Evolutionary conservation across 2,113 vertebrate species (phyloP).

Genomic region (Chunga burmeisteri): DNA sequence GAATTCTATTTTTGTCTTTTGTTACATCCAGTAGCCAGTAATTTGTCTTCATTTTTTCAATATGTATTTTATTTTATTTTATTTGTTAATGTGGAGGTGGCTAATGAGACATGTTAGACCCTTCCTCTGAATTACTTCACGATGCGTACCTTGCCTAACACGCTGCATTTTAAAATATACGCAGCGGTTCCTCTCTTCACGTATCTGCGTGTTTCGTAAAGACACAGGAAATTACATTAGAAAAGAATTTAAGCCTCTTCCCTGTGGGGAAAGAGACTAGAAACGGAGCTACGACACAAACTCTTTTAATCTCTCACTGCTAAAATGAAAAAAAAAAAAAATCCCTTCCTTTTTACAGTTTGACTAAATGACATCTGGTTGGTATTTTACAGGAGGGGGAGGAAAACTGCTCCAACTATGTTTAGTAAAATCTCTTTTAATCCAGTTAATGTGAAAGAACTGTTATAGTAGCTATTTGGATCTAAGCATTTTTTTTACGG

Average conservation of each 20-base stretch:
- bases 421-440: slow-evolving; percentile 44
- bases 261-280: slow-evolving; percentile 7
- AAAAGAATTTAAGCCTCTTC: slow-evolving; percentile 46
- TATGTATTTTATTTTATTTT: background rate
- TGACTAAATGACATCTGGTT: slow-evolving; percentile 4
- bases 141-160: background rate
- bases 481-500: slow-evolving; percentile 2
- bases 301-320: slow-evolving; percentile 43
- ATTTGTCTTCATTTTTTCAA: background rate
- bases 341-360: slow-evolving; percentile 34
- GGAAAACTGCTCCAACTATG: background rate
- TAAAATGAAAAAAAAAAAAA: slow-evolving; percentile 44
- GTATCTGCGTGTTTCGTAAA: background rate
- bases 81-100: background rate
- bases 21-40: background rate
- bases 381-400: background rate
- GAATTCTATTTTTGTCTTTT: background rate
- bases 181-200: background rate
- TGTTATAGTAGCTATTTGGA: background rate
- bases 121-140: background rate
- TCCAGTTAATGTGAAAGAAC: slow-evolving; percentile 14
- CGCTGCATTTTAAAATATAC: background rate
- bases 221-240: slow-evolving; percentile 28
- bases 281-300: slow-evolving; percentile 17
- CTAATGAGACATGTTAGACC: background rate